Evolutionary conservation across 1,140 invertebrate species (phyloP).

Genomic region (Doryteuthis pealeii): DNA sequence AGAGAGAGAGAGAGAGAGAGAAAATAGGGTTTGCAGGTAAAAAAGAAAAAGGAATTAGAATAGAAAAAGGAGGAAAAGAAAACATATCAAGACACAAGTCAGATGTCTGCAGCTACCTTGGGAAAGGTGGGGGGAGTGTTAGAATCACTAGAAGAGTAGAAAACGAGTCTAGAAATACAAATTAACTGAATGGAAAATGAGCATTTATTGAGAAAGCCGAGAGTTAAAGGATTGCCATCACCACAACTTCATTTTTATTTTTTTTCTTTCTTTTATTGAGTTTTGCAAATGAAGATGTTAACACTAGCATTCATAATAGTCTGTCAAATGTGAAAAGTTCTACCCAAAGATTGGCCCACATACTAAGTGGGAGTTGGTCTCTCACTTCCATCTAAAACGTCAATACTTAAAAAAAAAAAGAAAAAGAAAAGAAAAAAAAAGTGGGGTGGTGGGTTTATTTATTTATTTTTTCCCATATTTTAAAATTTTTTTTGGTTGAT

Average conservation of each 20-base stretch:
- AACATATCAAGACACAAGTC: background rate
- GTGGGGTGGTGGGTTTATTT: no score
- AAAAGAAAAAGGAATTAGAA: no score
- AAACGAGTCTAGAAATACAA: no score
- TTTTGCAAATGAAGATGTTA: conserved; percentile 8
- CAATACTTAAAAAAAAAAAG: no score
- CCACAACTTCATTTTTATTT: background rate
- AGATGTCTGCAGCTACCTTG: background rate
- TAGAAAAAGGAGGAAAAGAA: no score
- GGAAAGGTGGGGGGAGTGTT: background rate
- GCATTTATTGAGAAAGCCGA: no score
- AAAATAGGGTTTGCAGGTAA: background rate
- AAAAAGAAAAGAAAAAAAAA: no score
- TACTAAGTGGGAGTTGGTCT: background rate
- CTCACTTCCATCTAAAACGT: no score
- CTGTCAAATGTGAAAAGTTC: background rate
- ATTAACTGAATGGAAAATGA: no score
- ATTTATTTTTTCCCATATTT: no score
- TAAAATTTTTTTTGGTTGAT: no score
- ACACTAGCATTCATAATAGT: conserved; percentile 2
- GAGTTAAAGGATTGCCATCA: background rate
- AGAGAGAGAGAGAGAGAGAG: no score
- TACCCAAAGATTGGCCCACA: background rate
- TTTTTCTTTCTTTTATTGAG: background rate
- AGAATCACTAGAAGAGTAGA: background rate